phyloP scores from a whole-genome alignment of 2,797 vertebrate genomes.

The Schizopygopsis malacanthus region DNA sequence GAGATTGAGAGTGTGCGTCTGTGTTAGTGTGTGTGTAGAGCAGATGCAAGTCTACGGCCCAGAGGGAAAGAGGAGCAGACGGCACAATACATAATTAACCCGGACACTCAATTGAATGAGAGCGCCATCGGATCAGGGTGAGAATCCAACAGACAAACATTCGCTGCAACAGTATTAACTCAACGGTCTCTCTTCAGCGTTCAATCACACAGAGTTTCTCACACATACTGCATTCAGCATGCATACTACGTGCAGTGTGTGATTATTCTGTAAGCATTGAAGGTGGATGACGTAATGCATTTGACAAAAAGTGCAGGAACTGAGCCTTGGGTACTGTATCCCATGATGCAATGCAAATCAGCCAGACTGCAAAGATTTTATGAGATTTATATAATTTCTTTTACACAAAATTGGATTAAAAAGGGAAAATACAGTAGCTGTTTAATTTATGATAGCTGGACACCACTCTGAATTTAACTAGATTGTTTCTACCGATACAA shows the following conservation, averaged over 20 bases:
- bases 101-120: conserved; percentile 78
- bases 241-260: neutral
- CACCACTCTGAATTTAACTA: neutral
- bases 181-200: conserved; percentile 1
- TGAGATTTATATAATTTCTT: neutral
- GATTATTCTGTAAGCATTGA: neutral
- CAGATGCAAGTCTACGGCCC: conserved; percentile 55
- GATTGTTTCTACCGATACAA: neutral
- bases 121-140: conserved; percentile 69
- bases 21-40: conserved; percentile 45
- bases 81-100: conserved; percentile 84
- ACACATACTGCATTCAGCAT: neutral
- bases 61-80: conserved; percentile 67
- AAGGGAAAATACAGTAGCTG: neutral
- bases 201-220: conserved; percentile 2
- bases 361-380: neutral
- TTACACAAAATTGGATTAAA: neutral
- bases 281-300: conserved; percentile 2
- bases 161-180: conserved; percentile 27
- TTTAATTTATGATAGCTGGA: neutral
- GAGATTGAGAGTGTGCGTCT: conserved; percentile 1
- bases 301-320: neutral
- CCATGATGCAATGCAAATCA: conserved; percentile 1
- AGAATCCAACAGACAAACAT: conserved; percentile 63
- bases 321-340: neutral